Conservation (phyloP, 2,888 invertebrate species). For the Xanthorhoe designata region DNA sequence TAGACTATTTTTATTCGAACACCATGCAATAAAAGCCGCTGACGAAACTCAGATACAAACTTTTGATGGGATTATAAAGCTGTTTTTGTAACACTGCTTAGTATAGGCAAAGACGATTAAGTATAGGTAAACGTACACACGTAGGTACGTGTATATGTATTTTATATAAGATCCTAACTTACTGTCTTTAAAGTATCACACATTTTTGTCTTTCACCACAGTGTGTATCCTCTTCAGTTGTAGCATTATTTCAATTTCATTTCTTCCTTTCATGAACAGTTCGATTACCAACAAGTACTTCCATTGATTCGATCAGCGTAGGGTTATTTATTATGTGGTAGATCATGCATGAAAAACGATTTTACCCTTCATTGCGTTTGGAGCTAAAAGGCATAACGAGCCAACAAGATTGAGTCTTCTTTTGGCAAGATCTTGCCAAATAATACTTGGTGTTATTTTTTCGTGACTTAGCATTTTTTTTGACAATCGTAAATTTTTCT, state of each 20-base stretch:
- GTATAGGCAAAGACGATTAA: too few species aligned
- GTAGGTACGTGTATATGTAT: not conserved
- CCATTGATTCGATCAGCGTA: slow-evolving; percentile 35
- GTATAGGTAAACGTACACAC: too few species aligned
- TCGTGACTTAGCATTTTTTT: not conserved
- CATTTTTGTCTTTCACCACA: slow-evolving; percentile 31
- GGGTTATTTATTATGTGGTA: slow-evolving; percentile 42
- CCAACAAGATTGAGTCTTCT: slow-evolving; percentile 24
- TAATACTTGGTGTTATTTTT: not conserved
- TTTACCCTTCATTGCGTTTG: slow-evolving; percentile 60
- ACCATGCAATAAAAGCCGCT: too few species aligned
- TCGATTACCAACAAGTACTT: slow-evolving; percentile 11
- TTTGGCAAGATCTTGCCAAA: not conserved
- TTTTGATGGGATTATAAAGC: too few species aligned
- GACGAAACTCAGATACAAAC: too few species aligned
- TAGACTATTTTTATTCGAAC: too few species aligned
- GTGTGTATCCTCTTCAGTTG: slow-evolving; percentile 7
- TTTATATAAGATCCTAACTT: slow-evolving; percentile 21
- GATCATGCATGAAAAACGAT: slow-evolving; percentile 64
- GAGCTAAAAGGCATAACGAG: slow-evolving; percentile 45
- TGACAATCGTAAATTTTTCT: not conserved
- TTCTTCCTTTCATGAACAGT: slow-evolving; percentile 23
- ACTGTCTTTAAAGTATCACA: slow-evolving; percentile 40
- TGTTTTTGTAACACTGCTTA: too few species aligned
- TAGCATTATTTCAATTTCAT: slow-evolving; percentile 26